Conservation (phyloP, 1,140 invertebrate species). For the Aphelenchoides fujianensis region DNA sequence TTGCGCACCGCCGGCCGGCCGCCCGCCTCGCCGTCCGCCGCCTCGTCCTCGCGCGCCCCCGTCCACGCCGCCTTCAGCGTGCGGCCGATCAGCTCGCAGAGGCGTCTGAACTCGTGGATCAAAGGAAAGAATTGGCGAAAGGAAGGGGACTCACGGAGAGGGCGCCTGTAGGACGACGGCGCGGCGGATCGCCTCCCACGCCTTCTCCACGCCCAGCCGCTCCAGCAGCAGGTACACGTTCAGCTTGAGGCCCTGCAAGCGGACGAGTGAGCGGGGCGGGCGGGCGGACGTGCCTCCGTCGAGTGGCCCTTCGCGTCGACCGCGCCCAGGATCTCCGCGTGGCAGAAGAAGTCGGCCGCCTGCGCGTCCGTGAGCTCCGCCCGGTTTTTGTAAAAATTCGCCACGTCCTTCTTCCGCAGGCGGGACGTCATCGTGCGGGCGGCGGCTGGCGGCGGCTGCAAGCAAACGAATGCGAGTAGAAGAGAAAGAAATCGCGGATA, state of each 20-base stretch:
- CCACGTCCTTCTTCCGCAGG: background rate
- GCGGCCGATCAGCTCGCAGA: too few species aligned
- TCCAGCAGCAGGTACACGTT: background rate
- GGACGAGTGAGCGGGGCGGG: background rate
- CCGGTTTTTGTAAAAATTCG: background rate
- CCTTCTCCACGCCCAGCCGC: background rate
- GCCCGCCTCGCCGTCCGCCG: too few species aligned
- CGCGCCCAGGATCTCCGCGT: background rate
- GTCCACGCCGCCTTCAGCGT: too few species aligned
- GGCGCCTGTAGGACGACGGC: too few species aligned
- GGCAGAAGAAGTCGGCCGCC: background rate
- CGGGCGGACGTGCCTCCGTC: background rate
- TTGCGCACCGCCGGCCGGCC: too few species aligned
- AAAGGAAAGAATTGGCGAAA: too few species aligned
- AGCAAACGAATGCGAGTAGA: too few species aligned
- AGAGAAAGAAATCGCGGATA: too few species aligned
- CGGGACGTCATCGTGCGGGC: background rate
- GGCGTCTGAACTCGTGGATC: too few species aligned
- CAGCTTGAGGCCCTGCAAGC: background rate
- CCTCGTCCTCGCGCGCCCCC: too few species aligned
- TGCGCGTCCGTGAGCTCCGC: background rate
- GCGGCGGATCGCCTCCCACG: background rate
- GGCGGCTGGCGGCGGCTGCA: too few species aligned
- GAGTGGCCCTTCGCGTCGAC: background rate
- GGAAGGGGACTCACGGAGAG: too few species aligned